Conservation (phyloP, 1,140 invertebrate genomes). For the Dreissena rostriformis region DNA sequence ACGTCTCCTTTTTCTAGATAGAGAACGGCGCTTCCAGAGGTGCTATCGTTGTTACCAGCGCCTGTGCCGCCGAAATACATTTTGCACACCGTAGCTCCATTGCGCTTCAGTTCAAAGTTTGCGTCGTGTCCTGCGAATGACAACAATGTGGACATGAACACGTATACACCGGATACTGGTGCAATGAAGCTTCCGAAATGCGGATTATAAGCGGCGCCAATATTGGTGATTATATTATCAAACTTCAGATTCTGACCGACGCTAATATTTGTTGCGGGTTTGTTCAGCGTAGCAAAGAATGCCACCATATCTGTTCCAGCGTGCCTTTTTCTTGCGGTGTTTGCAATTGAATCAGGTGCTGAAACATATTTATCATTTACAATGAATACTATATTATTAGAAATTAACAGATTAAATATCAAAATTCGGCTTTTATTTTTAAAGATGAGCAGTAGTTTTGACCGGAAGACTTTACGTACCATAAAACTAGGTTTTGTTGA, state of each 20-base stretch:
- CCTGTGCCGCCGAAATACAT: neutral
- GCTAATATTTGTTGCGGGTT: neutral
- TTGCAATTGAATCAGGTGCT: too few relatives aligned
- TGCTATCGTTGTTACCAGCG: neutral
- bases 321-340: neutral
- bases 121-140: neutral
- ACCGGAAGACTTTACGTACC: too few relatives aligned
- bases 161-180: conserved; percentile 16
- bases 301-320: neutral
- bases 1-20: neutral
- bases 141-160: conserved; percentile 1
- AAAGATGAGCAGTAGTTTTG: too few relatives aligned
- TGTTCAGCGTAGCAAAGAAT: neutral
- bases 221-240: conserved; percentile 2
- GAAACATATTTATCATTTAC: too few relatives aligned
- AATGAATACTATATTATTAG: too few relatives aligned
- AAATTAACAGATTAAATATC: too few relatives aligned
- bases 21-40: neutral
- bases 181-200: conserved; percentile 1
- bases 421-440: too few relatives aligned
- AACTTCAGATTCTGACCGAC: conserved; percentile 16
- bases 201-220: conserved; percentile 13
- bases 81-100: neutral
- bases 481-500: too few relatives aligned
- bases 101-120: neutral